Conservation (phyloP, 2,797 vertebrate species). For the Zenarchopterus dispar region DNA sequence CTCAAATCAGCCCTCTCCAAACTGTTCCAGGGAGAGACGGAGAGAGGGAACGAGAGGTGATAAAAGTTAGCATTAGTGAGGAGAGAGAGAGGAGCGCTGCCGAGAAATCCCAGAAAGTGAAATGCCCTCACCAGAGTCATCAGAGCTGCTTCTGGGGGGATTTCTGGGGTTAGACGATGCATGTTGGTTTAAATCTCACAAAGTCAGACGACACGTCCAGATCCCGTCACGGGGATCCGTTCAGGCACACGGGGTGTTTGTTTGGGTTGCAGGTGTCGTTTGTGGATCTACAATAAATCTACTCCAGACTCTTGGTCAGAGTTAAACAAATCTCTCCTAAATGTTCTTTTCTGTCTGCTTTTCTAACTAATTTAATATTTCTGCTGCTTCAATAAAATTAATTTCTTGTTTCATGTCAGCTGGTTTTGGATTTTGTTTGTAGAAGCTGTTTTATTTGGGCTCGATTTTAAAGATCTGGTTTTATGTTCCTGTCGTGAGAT, state of each 20-base stretch:
- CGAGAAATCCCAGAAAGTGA: conserved; percentile 10
- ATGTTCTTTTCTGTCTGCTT: background rate
- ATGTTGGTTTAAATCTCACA: conserved; percentile 28
- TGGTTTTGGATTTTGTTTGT: too few species aligned
- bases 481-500: too few species aligned
- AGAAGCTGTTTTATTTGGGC: too few species aligned
- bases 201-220: conserved; percentile 28
- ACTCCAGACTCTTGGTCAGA: background rate
- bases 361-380: background rate
- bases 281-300: background rate
- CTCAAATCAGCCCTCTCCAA: conserved; percentile 59
- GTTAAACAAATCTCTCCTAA: background rate
- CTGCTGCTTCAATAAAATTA: too few species aligned
- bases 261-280: conserved; percentile 28
- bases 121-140: conserved; percentile 26
- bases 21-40: conserved; percentile 38
- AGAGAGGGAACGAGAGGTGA: conserved; percentile 17
- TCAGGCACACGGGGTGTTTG: conserved; percentile 20
- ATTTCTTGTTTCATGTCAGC: too few species aligned
- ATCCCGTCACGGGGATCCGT: conserved; percentile 2
- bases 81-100: background rate
- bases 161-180: conserved; percentile 6
- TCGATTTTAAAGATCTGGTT: too few species aligned
- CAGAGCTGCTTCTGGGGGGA: conserved; percentile 10
- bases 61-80: conserved; percentile 4